These are phyloP conservation scores for Leptopilina boulardi DNA, from an alignment of 1,140 invertebrate genomes.

Conservation along the genomic window DNA sequence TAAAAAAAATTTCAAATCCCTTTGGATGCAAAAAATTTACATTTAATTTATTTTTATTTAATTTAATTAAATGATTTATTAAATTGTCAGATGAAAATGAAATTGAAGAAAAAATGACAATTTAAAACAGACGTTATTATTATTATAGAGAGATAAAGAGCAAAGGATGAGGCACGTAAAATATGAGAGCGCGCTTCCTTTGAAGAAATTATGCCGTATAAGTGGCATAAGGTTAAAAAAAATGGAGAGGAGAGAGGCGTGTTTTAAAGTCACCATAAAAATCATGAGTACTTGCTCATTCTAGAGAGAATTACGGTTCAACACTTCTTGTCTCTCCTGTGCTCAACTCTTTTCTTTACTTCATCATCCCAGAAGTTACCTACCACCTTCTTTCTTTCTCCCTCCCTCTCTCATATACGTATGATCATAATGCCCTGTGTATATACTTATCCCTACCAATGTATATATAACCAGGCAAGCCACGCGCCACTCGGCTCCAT, in stretches of 20 bases:
- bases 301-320: constrained; percentile 45
- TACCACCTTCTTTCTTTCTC: neutral
- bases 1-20: too few species aligned
- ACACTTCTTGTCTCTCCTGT: constrained; percentile 43
- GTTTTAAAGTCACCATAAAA: constrained; percentile 21
- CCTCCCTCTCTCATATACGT: constrained; percentile 56
- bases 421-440: constrained; percentile 49
- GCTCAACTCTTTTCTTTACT: constrained; percentile 32
- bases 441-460: constrained; percentile 62
- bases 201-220: constrained; percentile 26
- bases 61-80: too few species aligned
- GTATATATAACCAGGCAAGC: constrained; percentile 42
- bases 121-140: neutral
- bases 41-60: too few species aligned
- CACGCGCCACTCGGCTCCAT: constrained; percentile 66
- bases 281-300: constrained; percentile 19
- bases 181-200: constrained; percentile 5
- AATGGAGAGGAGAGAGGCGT: neutral
- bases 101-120: too few species aligned
- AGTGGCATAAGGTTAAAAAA: neutral
- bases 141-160: neutral
- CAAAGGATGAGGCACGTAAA: constrained; percentile 13
- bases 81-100: too few species aligned
- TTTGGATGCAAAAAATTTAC: too few species aligned
- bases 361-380: constrained; percentile 40